Conservation (phyloP, 2,113 vertebrate species). For the Coptodon rendalli region DNA sequence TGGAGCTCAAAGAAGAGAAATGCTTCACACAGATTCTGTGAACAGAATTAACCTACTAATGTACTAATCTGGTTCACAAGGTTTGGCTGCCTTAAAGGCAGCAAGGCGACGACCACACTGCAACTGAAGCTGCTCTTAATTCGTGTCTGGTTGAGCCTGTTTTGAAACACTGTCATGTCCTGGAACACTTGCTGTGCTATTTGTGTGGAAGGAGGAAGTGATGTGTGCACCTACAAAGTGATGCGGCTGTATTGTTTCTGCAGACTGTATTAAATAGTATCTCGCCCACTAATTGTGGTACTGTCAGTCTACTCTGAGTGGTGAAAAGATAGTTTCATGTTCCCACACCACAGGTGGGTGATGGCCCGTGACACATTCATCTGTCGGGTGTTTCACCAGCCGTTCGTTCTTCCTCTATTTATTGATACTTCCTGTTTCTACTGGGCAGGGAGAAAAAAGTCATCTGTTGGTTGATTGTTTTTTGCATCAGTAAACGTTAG, state of each 20-base stretch:
- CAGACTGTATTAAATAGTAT: not conserved
- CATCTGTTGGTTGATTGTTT: not conserved
- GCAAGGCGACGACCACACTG: not conserved
- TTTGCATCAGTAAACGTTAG: not conserved
- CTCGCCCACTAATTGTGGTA: not conserved
- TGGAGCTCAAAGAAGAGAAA: not conserved
- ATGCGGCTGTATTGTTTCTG: not conserved
- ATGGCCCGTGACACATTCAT: not conserved
- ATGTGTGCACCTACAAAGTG: not conserved
- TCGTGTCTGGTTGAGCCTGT: not conserved
- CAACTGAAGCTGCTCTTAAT: not conserved
- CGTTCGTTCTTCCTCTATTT: slow-evolving; percentile 58
- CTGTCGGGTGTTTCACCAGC: slow-evolving; percentile 17
- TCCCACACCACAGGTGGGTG: not conserved
- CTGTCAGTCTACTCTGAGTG: not conserved
- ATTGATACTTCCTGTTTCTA: slow-evolving; percentile 58
- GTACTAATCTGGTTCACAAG: slow-evolving; percentile 59
- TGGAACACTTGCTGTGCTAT: not conserved
- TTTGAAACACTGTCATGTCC: not conserved
- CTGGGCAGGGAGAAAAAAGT: not conserved
- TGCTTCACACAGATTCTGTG: not conserved
- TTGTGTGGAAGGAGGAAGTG: not conserved
- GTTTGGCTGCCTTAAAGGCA: slow-evolving; percentile 11
- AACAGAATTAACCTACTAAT: slow-evolving; percentile 58
- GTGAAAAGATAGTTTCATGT: not conserved